Percentiles rank a stretch among this genome's conserved stretches.
phyloP scores from a whole-genome alignment of 2,797 vertebrate species.

The Diplodus puntazzo region DNA sequence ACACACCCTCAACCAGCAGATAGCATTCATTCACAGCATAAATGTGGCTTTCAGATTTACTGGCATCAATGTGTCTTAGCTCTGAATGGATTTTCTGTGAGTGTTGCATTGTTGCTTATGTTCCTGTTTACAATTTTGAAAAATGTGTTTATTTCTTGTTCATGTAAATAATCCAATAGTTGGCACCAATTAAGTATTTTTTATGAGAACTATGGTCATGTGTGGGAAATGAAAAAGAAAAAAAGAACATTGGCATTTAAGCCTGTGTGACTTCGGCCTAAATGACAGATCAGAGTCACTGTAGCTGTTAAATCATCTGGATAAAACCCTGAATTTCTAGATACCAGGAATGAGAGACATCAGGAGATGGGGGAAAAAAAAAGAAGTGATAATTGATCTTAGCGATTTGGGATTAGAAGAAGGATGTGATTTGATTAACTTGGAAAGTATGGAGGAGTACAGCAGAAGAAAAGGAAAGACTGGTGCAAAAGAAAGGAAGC shows the following conservation, averaged over 20 bases:
- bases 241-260: background rate
- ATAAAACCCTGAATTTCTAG: background rate
- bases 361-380: slow-evolving; percentile 3
- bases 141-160: no score
- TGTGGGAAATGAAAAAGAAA: background rate
- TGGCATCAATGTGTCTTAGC: no score
- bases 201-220: background rate
- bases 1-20: no score
- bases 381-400: slow-evolving; percentile 37
- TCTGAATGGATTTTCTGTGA: no score
- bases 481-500: slow-evolving; percentile 30
- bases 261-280: no score
- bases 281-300: background rate
- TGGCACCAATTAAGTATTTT: background rate
- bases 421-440: slow-evolving; percentile 45
- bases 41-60: no score
- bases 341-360: background rate
- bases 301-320: background rate
- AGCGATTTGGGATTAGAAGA: slow-evolving; percentile 31
- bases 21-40: no score
- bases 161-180: no score
- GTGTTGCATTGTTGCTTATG: no score
- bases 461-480: slow-evolving; percentile 23
- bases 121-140: no score
- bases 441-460: slow-evolving; percentile 39